Conservation (phyloP, 2,797 vertebrate species). For the Sciurus vulgaris region DNA sequence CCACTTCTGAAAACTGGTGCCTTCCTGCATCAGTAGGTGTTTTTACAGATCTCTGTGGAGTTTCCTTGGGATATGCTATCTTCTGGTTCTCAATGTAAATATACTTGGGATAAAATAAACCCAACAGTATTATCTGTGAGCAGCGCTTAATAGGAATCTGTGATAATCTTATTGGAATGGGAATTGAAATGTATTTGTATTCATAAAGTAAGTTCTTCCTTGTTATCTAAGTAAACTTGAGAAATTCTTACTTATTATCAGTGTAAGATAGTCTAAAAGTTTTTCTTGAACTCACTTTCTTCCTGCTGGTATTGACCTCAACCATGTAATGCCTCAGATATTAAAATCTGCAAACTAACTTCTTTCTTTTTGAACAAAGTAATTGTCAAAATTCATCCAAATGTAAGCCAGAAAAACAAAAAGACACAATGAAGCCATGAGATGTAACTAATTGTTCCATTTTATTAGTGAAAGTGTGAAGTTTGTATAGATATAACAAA, state of each 20-base stretch:
- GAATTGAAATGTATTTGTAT: slow-evolving; percentile 78
- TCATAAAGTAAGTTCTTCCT: slow-evolving; percentile 78
- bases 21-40: slow-evolving; percentile 63
- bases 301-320: slow-evolving; percentile 62
- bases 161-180: slow-evolving; percentile 70
- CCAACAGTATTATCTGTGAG: slow-evolving; percentile 67
- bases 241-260: slow-evolving; percentile 78
- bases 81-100: slow-evolving; percentile 75
- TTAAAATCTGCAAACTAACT: slow-evolving; percentile 23
- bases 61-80: slow-evolving; percentile 50
- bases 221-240: slow-evolving; percentile 70
- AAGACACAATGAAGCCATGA: background rate
- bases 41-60: slow-evolving; percentile 55
- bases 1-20: slow-evolving; percentile 22
- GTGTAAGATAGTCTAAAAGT: slow-evolving; percentile 63
- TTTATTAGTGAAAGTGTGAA: background rate
- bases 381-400: background rate
- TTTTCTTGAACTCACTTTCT: slow-evolving; percentile 72
- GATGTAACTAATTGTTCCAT: background rate
- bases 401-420: background rate
- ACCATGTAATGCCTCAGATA: slow-evolving; percentile 50
- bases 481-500: background rate
- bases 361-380: background rate
- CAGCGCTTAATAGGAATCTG: slow-evolving; percentile 75
- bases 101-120: slow-evolving; percentile 72